phyloP scores from a whole-genome alignment of 2,888 invertebrate genomes.

The Gandaritis pyraliata region DNA sequence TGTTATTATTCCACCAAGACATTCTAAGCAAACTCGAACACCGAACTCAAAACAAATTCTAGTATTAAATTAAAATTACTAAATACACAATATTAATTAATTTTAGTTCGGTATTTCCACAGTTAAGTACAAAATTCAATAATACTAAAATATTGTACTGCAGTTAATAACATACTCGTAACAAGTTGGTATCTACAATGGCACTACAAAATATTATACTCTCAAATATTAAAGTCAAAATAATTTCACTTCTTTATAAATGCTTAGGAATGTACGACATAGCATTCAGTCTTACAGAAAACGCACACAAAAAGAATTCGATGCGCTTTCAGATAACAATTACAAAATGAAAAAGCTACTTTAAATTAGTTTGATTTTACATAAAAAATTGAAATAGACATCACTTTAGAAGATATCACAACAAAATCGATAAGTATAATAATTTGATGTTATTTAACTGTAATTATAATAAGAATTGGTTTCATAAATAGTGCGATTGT shows the following conservation, averaged over 20 bases:
- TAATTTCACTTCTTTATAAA: conserved; percentile 7
- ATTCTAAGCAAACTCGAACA: too few species aligned
- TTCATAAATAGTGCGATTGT: too few species aligned
- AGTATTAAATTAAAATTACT: conserved; percentile 1
- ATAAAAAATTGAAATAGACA: too few species aligned
- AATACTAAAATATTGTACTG: background rate
- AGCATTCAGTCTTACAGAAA: conserved; percentile 14
- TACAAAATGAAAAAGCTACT: too few species aligned
- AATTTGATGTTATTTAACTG: too few species aligned
- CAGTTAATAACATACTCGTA: background rate
- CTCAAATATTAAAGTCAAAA: conserved; percentile 1
- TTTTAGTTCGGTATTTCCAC: background rate
- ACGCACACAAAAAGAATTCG: background rate
- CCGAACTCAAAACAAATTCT: too few species aligned
- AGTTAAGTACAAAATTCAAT: conserved; percentile 11
- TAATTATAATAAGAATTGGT: too few species aligned
- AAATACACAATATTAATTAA: background rate
- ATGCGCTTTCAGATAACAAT: too few species aligned
- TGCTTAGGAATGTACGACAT: conserved; percentile 7
- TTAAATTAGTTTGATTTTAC: too few species aligned
- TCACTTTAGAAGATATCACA: too few species aligned
- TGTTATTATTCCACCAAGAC: too few species aligned
- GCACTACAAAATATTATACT: conserved; percentile 4
- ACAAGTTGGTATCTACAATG: conserved; percentile 10
- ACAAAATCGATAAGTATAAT: too few species aligned